These are phyloP conservation scores for Delichon dasypus DNA, from an alignment of 2,797 vertebrate genomes.

Conservation along the genomic window DNA sequence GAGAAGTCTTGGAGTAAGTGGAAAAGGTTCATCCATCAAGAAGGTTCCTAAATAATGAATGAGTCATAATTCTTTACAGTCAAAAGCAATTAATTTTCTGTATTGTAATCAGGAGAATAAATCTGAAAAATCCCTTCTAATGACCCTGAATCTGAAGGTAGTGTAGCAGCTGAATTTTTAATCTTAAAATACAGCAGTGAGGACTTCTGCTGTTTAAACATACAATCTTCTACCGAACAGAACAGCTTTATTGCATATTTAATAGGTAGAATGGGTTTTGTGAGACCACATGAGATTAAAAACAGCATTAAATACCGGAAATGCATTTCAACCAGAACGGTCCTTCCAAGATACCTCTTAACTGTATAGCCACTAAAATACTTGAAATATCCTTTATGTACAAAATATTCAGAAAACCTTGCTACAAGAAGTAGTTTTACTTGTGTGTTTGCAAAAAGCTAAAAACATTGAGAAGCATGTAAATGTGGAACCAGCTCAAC, in stretches of 20 bases:
- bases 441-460: not conserved
- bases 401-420: not conserved
- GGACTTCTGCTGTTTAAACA: slow-evolving; percentile 38
- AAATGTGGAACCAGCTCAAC: not conserved
- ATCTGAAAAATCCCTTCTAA: slow-evolving; percentile 52
- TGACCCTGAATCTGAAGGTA: not conserved
- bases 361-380: not conserved
- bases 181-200: slow-evolving; percentile 42
- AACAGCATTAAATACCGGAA: slow-evolving; percentile 12
- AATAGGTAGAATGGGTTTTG: slow-evolving; percentile 26
- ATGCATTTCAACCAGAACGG: slow-evolving; percentile 32
- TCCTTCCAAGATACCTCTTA: slow-evolving; percentile 6
- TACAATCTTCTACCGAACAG: slow-evolving; percentile 40
- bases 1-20: not conserved
- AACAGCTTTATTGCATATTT: slow-evolving; percentile 54
- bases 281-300: slow-evolving; percentile 28
- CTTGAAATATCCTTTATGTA: not conserved
- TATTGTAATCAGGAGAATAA: slow-evolving; percentile 59
- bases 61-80: slow-evolving; percentile 48
- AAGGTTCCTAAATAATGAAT: slow-evolving; percentile 54
- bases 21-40: slow-evolving; percentile 43
- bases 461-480: not conserved
- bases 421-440: not conserved
- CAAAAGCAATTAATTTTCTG: slow-evolving; percentile 65
- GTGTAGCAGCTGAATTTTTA: slow-evolving; percentile 33